phyloP scores from a whole-genome alignment of 2,888 invertebrate species.

The Laothoe populi region DNA sequence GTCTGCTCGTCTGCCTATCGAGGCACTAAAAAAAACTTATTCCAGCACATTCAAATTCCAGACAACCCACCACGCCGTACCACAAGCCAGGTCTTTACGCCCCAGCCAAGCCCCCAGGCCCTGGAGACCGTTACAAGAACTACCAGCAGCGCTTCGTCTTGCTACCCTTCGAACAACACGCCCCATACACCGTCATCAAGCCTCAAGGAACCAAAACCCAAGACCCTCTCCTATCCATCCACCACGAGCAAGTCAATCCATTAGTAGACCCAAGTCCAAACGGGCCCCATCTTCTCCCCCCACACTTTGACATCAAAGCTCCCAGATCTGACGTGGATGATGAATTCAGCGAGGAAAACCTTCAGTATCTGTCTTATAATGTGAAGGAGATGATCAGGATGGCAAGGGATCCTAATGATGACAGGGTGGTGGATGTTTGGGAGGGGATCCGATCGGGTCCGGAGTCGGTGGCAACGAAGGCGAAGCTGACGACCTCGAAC shows the following conservation, averaged over 20 bases:
- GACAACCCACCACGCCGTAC: conserved; percentile 67
- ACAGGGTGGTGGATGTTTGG: conserved; percentile 68
- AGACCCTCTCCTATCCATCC: conserved; percentile 64
- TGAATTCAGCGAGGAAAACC: conserved; percentile 65
- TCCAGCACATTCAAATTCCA: conserved; percentile 45
- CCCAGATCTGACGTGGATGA: conserved; percentile 66
- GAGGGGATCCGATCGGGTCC: conserved; percentile 62
- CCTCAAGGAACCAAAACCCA: conserved; percentile 61
- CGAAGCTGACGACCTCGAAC: conserved; percentile 84
- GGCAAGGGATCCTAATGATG: conserved; percentile 68
- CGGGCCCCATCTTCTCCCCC: conserved; percentile 60
- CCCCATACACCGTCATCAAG: conserved; percentile 69
- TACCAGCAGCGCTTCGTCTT: conserved; percentile 61
- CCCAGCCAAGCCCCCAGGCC: conserved; percentile 76
- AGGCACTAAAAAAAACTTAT: background rate
- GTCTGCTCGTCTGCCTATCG: too few species aligned
- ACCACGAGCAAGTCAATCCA: conserved; percentile 67
- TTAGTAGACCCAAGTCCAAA: conserved; percentile 66
- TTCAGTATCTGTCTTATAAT: conserved; percentile 74
- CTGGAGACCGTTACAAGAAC: conserved; percentile 54
- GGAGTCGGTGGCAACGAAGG: conserved; percentile 69
- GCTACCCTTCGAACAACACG: conserved; percentile 64
- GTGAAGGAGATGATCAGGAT: conserved; percentile 73
- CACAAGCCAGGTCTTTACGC: conserved; percentile 84
- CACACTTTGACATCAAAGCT: conserved; percentile 61